A percentile compares a stretch with the other conserved stretches of the same genome.
These are phyloP conservation scores for Drymodes brunneopygia DNA, from an alignment of 2,113 vertebrate genomes.

Conservation along the genomic window DNA sequence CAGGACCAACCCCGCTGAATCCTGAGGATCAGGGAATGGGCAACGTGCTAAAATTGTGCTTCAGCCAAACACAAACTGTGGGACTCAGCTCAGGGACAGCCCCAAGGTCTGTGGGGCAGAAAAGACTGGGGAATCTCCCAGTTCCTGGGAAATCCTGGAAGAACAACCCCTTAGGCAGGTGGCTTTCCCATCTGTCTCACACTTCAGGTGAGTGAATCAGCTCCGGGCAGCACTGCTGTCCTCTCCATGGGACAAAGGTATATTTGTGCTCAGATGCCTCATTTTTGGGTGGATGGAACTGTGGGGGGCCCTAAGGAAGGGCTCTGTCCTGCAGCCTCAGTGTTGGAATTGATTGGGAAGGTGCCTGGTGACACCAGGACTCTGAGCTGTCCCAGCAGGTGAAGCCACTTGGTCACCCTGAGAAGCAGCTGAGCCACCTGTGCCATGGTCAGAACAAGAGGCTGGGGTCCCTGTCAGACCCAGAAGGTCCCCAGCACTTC, in stretches of 20 bases:
- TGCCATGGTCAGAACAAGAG: background rate
- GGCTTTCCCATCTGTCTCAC: accelerated
- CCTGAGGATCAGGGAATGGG: background rate
- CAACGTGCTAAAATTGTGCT: background rate
- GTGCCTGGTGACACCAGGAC: background rate
- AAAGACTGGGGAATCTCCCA: background rate
- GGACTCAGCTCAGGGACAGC: background rate
- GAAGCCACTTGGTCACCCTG: background rate
- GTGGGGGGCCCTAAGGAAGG: background rate
- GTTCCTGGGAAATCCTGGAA: background rate
- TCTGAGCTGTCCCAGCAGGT: background rate
- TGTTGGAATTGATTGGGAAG: background rate
- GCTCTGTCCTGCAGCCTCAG: background rate
- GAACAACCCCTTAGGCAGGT: background rate
- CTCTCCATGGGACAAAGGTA: background rate
- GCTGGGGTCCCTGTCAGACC: background rate
- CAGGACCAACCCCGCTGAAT: background rate
- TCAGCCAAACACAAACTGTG: background rate
- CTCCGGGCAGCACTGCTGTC: background rate
- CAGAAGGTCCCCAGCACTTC: background rate
- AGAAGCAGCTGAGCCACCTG: background rate
- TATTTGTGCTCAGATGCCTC: background rate
- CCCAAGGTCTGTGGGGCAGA: background rate
- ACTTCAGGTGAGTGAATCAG: background rate
- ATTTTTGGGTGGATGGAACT: background rate